A percentile compares a stretch with the other conserved stretches of the same genome.
phyloP scores from a whole-genome alignment of 1,140 invertebrate genomes.

The Sinonovacula constricta region DNA sequence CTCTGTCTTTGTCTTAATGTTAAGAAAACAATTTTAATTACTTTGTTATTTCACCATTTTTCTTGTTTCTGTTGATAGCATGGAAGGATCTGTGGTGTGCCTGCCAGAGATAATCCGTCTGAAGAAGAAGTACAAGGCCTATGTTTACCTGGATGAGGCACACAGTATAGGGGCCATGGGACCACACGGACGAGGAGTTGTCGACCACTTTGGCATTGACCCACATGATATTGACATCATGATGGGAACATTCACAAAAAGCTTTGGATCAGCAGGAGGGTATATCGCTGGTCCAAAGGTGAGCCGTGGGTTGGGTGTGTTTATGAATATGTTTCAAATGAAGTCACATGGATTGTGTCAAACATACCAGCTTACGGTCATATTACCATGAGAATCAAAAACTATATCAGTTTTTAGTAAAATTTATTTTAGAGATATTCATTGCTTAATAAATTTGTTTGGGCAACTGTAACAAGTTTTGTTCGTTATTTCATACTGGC shows the following conservation, averaged over 20 bases:
- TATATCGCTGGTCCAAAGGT: conserved; percentile 95
- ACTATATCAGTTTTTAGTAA: too few relatives aligned
- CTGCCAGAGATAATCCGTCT: conserved; percentile 92
- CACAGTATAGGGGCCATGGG: conserved; percentile 97
- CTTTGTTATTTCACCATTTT: conserved; percentile 12
- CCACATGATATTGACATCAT: conserved; percentile 95
- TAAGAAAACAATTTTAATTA: too few relatives aligned
- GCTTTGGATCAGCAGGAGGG: conserved; percentile 96
- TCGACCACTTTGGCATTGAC: conserved; percentile 90
- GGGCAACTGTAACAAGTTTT: background rate
- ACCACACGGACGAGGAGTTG: conserved; percentile 90
- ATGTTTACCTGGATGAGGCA: conserved; percentile 96
- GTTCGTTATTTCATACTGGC: background rate
- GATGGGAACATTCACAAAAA: conserved; percentile 98
- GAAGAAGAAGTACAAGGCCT: conserved; percentile 95
- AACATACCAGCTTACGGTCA: too few relatives aligned
- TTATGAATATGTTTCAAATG: too few relatives aligned
- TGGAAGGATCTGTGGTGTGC: conserved; percentile 97
- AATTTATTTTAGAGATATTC: too few relatives aligned
- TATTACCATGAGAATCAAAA: too few relatives aligned
- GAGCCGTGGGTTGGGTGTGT: too few relatives aligned
- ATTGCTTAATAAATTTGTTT: too few relatives aligned
- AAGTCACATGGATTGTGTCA: too few relatives aligned
- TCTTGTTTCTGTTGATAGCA: conserved; percentile 84
- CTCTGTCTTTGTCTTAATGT: background rate